Evolutionary conservation across 2,888 invertebrate genomes (phyloP).

Genomic region (Xylocampa areola): DNA sequence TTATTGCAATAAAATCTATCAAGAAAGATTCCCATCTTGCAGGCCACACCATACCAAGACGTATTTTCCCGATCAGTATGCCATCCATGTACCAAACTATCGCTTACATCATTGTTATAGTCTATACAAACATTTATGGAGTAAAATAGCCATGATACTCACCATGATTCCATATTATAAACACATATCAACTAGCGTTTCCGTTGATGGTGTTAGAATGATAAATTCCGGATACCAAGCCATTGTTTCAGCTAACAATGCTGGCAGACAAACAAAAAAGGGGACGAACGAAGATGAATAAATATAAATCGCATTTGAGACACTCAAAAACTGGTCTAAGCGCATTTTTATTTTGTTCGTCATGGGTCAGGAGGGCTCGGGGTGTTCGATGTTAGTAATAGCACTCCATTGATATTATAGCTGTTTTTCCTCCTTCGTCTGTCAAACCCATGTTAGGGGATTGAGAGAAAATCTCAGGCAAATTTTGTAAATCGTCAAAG

Average conservation of each 20-base stretch:
- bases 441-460: constrained; percentile 22
- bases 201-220: constrained; percentile 88
- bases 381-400: constrained; percentile 34
- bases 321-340: constrained; percentile 77
- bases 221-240: constrained; percentile 86
- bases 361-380: constrained; percentile 43
- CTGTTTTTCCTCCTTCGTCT: constrained; percentile 38
- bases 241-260: constrained; percentile 88
- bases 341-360: constrained; percentile 58
- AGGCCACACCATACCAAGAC: constrained; percentile 48
- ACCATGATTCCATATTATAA: constrained; percentile 86
- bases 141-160: constrained; percentile 83
- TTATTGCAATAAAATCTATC: constrained; percentile 37
- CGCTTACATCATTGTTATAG: constrained; percentile 79
- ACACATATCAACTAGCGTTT: constrained; percentile 85
- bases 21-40: constrained; percentile 35
- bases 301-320: constrained; percentile 82
- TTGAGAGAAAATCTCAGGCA: constrained; percentile 25
- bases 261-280: constrained; percentile 82
- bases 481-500: constrained; percentile 33
- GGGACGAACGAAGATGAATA: constrained; percentile 80
- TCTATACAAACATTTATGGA: constrained; percentile 77
- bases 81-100: constrained; percentile 59
- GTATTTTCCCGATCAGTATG: constrained; percentile 48
- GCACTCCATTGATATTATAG: constrained; percentile 46